Evolutionary conservation across 2,113 vertebrate genomes (phyloP).

Genomic region (Isichthys henryi): DNA sequence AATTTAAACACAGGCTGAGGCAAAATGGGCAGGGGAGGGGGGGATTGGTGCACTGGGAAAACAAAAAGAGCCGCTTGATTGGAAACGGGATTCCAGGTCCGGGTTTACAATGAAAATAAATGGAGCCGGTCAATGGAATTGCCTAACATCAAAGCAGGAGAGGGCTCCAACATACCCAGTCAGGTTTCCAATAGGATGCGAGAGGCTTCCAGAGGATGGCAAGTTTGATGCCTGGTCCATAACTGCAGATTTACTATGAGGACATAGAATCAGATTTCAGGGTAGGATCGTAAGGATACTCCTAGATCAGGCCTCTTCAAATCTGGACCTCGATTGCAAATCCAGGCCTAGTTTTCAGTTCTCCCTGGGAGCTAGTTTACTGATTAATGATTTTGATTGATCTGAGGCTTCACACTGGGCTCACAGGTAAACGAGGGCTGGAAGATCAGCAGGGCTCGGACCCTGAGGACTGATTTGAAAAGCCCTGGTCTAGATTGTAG

Average conservation of each 20-base stretch:
- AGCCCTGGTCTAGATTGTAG: not conserved
- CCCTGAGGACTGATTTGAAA: no score
- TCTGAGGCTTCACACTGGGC: no score
- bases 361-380: no score
- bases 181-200: not conserved
- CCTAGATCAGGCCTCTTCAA: not conserved
- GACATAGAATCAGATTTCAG: not conserved
- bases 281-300: not conserved
- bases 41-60: not conserved
- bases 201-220: not conserved
- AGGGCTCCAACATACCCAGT: not conserved
- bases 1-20: conserved; percentile 32
- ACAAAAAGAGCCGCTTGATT: conserved; percentile 37
- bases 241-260: not conserved
- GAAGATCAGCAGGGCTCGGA: no score
- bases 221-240: not conserved
- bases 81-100: conserved; percentile 40
- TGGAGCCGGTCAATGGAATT: not conserved
- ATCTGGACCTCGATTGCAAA: no score
- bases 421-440: no score
- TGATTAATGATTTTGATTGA: no score
- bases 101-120: conserved; percentile 49
- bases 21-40: not conserved
- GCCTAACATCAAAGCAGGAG: conserved; percentile 3
- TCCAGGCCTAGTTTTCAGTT: no score